Conservation (phyloP, 2,888 invertebrate genomes). For the Brachypalpus laphriformis region DNA sequence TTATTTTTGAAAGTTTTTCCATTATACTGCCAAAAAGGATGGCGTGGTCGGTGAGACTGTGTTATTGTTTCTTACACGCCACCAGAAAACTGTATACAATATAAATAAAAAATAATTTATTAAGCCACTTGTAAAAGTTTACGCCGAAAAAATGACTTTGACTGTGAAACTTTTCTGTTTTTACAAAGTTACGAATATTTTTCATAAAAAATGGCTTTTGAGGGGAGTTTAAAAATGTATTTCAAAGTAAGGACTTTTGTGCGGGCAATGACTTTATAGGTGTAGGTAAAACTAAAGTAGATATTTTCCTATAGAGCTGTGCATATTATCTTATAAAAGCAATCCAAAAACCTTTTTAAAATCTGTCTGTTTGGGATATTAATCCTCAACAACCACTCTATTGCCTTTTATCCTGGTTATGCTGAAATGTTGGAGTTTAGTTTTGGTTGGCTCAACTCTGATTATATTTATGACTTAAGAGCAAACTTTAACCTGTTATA, state of each 20-base stretch:
- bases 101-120: conserved; percentile 49
- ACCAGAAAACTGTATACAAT: not conserved
- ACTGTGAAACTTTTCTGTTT: not conserved
- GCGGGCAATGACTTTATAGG: conserved; percentile 6
- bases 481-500: too few relatives aligned
- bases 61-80: too few relatives aligned
- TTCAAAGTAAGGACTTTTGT: not conserved
- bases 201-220: not conserved
- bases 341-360: not conserved
- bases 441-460: not conserved
- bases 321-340: not conserved
- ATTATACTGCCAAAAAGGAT: conserved; percentile 18
- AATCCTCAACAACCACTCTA: not conserved
- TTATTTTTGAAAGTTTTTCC: conserved; percentile 51
- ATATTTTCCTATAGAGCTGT: not conserved
- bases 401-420: not conserved
- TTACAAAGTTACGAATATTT: too few relatives aligned
- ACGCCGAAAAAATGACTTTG: conserved; percentile 9
- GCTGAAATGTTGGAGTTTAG: not conserved
- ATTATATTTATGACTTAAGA: too few relatives aligned
- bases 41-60: not conserved
- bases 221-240: not conserved
- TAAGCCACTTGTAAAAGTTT: conserved; percentile 47
- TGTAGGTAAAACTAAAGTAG: not conserved
- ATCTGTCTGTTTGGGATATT: not conserved